Evolutionary conservation across 2,888 invertebrate genomes (phyloP), one percentile per base, ranked within the genome.

Genomic region (Hemicrepidius hirtus): DNA sequence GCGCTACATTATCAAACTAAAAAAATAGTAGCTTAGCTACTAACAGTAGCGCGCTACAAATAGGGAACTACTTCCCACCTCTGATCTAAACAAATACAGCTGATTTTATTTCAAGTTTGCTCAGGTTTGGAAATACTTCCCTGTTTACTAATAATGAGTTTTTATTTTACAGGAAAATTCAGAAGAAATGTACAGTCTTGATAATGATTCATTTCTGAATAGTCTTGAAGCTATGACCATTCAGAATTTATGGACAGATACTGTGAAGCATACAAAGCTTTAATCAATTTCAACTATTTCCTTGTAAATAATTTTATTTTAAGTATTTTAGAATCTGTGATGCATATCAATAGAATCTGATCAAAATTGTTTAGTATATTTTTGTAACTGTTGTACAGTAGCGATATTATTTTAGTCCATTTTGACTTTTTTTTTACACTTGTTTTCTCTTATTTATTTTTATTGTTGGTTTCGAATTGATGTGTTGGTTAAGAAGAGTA

Each of bases 201-300:
- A 97, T 88, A 97, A 97, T 86, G 97, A 97, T 86, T 96, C 96
- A 75, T 97, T 97, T 88, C 90, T 97, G 74, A 97, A 97, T 87
- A 96, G 96, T 74, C 87, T 97, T 80, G 97, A 97, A 87, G 95
- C 96, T 78, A 96, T 96, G 95, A 96, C 96, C 79, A 96, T 97
- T 84, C 95, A 96, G 86, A 96, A 96, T 87, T 95, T 96, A 85
- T 97, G 96, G 96, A 96, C 96, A 64, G 95, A 96, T 86, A 95
- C 93, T 79, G 95, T 95, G 77, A 95, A 95, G 86, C 95, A 95
- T 86, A 95, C 95, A 81, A 95, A 95, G 87, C 90, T 96, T 87
- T 95, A 92, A 89, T 73, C 32, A 63, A 32, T 64, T 66, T 50
- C 18, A 53, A 10, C 41, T 55, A 40, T 66, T 71, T 65, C n/a